Conservation (phyloP, 2,113 vertebrate species). For the Orcinus orca region DNA sequence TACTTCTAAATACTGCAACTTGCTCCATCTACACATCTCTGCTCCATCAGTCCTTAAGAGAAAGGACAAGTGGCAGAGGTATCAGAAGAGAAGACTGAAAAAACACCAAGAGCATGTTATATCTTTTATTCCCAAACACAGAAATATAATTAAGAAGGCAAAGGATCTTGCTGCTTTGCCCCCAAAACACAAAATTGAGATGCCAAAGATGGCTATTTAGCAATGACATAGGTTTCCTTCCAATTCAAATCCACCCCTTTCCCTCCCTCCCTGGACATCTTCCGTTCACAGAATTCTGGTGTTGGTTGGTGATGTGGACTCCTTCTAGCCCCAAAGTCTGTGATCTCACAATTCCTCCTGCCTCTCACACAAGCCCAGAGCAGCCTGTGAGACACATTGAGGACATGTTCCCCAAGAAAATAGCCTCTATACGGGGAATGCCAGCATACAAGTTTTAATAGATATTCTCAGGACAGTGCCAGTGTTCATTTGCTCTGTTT, state of each 20-base stretch:
- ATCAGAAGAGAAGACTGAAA: background rate
- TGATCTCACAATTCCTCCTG: background rate
- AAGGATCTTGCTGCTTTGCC: background rate
- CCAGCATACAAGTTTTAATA: background rate
- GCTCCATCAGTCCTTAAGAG: background rate
- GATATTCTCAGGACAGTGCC: background rate
- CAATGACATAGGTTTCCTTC: background rate
- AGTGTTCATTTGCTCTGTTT: background rate
- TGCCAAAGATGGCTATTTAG: background rate
- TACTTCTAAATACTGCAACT: background rate
- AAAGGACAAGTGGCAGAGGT: background rate
- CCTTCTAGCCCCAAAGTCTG: background rate
- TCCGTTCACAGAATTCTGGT: background rate
- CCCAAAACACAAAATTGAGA: background rate
- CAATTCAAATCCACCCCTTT: background rate
- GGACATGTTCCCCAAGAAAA: background rate
- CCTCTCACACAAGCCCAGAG: background rate
- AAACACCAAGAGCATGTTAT: background rate
- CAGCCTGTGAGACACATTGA: background rate
- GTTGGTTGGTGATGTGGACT: background rate
- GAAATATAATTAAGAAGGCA: background rate
- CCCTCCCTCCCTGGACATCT: background rate
- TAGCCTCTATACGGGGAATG: slow-evolving; percentile 26
- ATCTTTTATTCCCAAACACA: background rate
- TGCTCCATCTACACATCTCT: background rate